Evolutionary conservation across 2,797 vertebrate species (phyloP).

Genomic region (Pagetopsis macropterus): DNA sequence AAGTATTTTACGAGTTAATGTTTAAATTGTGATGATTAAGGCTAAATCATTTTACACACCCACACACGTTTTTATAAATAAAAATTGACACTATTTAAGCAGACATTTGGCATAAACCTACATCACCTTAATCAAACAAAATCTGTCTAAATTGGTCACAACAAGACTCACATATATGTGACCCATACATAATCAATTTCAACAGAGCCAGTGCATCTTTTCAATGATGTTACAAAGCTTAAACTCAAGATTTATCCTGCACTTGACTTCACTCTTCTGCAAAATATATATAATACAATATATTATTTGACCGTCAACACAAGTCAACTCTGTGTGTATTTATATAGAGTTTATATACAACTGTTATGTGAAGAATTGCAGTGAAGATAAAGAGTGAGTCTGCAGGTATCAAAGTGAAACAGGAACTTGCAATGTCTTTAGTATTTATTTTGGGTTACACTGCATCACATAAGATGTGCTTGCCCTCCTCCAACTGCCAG

Average conservation of each 20-base stretch:
- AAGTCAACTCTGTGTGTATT: neutral
- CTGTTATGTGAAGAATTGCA: slow-evolving; percentile 2
- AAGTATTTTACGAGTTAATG: no score
- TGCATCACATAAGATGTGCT: slow-evolving; percentile 5
- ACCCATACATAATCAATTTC: neutral
- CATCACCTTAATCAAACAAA: neutral
- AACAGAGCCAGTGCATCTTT: neutral
- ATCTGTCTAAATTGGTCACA: neutral
- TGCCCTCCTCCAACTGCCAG: neutral
- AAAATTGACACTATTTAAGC: neutral
- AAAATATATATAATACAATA: no score
- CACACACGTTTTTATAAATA: neutral
- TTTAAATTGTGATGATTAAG: neutral
- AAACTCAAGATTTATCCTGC: neutral
- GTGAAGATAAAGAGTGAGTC: slow-evolving; percentile 13
- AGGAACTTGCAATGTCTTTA: slow-evolving; percentile 11
- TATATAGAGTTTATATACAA: slow-evolving; percentile 4
- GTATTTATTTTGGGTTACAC: slow-evolving; percentile 34
- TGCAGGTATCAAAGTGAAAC: slow-evolving; percentile 9
- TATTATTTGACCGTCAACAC: slow-evolving; percentile 2
- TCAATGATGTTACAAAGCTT: neutral
- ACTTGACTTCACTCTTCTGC: neutral
- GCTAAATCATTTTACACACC: neutral
- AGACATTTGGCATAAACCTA: neutral
- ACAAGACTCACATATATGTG: neutral